Evolutionary conservation across 2,113 vertebrate species (phyloP).

Genomic region (Dinomys branickii): DNA sequence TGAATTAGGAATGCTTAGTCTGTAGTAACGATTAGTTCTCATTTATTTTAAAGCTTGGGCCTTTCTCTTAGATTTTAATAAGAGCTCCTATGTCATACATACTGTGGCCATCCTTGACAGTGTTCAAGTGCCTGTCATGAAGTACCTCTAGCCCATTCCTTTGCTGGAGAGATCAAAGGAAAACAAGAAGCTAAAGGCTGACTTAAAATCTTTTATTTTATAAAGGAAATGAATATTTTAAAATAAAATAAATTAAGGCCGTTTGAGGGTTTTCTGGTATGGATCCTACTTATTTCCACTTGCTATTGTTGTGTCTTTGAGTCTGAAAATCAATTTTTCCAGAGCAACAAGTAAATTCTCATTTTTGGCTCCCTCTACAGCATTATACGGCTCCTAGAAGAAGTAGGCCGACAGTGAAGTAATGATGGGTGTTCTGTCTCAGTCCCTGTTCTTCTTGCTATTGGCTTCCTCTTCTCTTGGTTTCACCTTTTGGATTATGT

Average conservation of each 20-base stretch:
- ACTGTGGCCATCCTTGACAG: neutral
- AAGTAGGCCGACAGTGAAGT: neutral
- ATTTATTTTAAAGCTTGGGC: neutral
- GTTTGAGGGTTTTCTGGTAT: neutral
- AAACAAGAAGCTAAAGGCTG: slow-evolving; percentile 7
- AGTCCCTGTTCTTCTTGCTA: accelerated
- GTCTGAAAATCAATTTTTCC: slow-evolving; percentile 25
- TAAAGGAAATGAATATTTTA: slow-evolving; percentile 44
- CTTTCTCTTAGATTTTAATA: neutral
- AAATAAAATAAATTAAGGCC: slow-evolving; percentile 23
- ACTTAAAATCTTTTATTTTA: slow-evolving; percentile 43
- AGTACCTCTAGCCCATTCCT: neutral
- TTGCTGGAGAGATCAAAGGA: slow-evolving; percentile 39
- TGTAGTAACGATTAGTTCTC: slow-evolving; percentile 26
- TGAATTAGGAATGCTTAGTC: neutral
- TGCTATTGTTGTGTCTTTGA: neutral
- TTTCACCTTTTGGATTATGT: neutral
- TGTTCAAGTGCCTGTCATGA: neutral
- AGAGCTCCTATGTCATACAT: neutral
- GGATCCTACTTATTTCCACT: neutral
- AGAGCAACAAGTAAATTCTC: neutral
- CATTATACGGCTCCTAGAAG: neutral
- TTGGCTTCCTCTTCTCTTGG: neutral
- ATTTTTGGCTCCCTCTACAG: neutral
- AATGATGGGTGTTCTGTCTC: neutral